Evolutionary conservation across 2,888 invertebrate genomes (phyloP), one percentile per base, ranked within the genome.

Genomic region (Rambutsinella grinnellia): DNA sequence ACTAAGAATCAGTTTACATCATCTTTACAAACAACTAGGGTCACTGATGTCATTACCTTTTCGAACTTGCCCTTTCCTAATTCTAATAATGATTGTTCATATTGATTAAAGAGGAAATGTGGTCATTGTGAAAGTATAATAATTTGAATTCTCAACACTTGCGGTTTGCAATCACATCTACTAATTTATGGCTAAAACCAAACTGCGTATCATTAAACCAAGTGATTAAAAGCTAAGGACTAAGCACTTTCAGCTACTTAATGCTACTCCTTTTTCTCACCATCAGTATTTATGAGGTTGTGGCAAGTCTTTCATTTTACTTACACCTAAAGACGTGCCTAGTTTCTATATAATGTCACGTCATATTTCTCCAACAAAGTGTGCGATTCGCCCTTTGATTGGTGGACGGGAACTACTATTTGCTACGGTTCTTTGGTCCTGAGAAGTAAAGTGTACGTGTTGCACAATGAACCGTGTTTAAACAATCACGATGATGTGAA

Each of bases 321-420:
- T 10, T 13, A 28, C 28, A 8, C n/a, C 47, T 62, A 27, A 19
- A 36, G 24, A 68, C 68, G 68, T 68, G 68, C 68, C 15, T 58
- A 49, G 58, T 68, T 28, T 68, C 49, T 27, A 19, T 17, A 58
- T 28, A 51, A 28, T 68, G 68, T 68, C 68, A 68, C 68, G 68
- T 68, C 51, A 62, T 49, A 58, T 15, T 51, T 66, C n/a, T 68
- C 49, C 58, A 68, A n/a, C n/a, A n/a, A n/a, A n/a, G n/a, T n/a
- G n/a, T 28, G 19, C 5, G 51, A 51, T n/a, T 46, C 57, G 47
- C 56, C 66, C 58, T 68, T 68, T 68, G 68, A 68, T 68, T 58
- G 58, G 68, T 58, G 5, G 49, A 54, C 65, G 44, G 53, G 24
- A 60, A 47, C 19, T 47, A 10, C 3, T 47, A 47, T 47, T 47